Percentiles rank a stretch among this genome's conserved stretches.
Conservation (phyloP, 2,797 vertebrate species). For the Chrysolophus pictus region DNA sequence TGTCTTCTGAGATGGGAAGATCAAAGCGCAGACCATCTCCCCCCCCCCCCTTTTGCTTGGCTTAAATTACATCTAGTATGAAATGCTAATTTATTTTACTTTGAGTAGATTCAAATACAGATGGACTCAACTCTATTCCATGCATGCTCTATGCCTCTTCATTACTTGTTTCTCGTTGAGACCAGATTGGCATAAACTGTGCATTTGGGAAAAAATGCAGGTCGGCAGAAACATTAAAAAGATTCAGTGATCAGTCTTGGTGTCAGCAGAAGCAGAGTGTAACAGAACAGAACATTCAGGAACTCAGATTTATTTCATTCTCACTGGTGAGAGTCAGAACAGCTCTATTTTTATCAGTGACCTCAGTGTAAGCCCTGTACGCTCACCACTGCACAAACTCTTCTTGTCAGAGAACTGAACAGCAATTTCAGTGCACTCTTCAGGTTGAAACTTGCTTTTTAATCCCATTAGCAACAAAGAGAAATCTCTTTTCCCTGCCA, state of each 20-base stretch:
- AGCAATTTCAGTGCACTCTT: constrained; percentile 1
- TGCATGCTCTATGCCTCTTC: neutral
- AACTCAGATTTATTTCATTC: constrained; percentile 26
- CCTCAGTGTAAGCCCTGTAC: neutral
- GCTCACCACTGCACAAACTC: neutral
- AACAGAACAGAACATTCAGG: constrained; percentile 31
- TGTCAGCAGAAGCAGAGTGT: constrained; percentile 1
- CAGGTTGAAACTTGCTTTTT: constrained; percentile 11
- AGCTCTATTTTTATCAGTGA: constrained; percentile 43
- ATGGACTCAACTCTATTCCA: neutral
- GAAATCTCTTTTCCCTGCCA: constrained; percentile 49
- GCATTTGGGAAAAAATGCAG: constrained; percentile 13
- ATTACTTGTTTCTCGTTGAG: constrained; percentile 6
- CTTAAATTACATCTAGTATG: constrained; percentile 6
- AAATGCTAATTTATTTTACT: constrained; percentile 15
- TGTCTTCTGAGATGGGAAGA: constrained; percentile 29
- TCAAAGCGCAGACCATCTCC: constrained; percentile 43
- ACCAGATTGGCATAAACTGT: neutral
- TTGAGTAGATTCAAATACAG: neutral
- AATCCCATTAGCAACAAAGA: constrained; percentile 31
- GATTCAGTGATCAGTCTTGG: neutral
- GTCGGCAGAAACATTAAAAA: constrained; percentile 13
- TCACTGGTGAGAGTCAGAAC: constrained; percentile 14
- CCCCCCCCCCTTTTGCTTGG: neutral
- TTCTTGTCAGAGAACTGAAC: neutral